A percentile compares a stretch with the other conserved stretches of the same genome.
These are phyloP conservation scores for Drosophila lini DNA, from an alignment of 1,140 invertebrate genomes.

Conservation along the genomic window DNA sequence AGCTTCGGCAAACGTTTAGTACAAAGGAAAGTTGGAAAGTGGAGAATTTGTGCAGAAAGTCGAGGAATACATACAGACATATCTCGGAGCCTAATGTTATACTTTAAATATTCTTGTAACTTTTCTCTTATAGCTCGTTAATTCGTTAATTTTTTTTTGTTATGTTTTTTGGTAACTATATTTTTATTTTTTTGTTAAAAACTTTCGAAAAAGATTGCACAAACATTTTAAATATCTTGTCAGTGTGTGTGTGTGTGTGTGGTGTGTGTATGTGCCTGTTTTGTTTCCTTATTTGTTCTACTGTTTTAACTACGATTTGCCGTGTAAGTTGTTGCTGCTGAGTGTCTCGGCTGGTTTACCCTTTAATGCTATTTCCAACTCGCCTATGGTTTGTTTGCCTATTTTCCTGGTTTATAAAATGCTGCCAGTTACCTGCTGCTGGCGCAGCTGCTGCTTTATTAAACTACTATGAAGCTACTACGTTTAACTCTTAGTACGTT, in stretches of 20 bases:
- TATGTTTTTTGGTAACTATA: conserved; percentile 39
- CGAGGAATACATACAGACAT: conserved; percentile 37
- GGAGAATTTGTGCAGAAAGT: conserved; percentile 65
- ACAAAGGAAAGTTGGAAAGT: conserved; percentile 63
- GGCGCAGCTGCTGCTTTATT: conserved; percentile 29
- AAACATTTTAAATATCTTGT: conserved; percentile 71
- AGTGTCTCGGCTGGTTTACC: conserved; percentile 19
- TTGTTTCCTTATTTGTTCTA: conserved; percentile 32
- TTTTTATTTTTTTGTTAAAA: conserved; percentile 17
- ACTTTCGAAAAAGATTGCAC: conserved; percentile 67
- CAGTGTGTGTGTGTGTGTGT: conserved; percentile 26
- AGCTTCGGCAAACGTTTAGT: conserved; percentile 58
- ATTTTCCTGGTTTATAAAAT: conserved; percentile 60
- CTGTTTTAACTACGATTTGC: conserved; percentile 67
- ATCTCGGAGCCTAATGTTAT: conserved; percentile 53
- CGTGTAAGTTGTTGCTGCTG: conserved; percentile 27
- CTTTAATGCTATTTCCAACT: conserved; percentile 52
- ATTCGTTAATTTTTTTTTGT: conserved; percentile 17
- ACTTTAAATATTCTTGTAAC: conserved; percentile 52
- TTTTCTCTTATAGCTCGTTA: conserved; percentile 60
- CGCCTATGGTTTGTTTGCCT: conserved; percentile 47
- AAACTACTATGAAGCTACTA: conserved; percentile 76
- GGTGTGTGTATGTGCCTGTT: conserved; percentile 27
- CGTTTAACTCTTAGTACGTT: conserved; percentile 67
- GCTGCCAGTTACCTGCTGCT: conserved; percentile 40